phyloP scores from a whole-genome alignment of 1,140 invertebrate species.

The Halesus radiatus region DNA sequence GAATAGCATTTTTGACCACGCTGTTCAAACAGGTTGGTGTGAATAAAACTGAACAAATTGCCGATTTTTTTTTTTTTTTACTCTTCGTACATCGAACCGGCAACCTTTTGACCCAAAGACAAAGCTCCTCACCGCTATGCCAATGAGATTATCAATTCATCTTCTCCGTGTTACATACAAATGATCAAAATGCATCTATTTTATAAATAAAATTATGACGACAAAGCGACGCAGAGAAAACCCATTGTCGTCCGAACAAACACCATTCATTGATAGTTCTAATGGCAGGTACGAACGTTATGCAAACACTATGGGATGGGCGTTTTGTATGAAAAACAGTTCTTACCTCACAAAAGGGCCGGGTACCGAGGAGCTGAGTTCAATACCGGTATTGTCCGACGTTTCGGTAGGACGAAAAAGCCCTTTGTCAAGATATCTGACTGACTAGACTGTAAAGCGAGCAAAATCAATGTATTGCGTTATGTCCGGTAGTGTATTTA shows the following conservation, averaged over 20 bases:
- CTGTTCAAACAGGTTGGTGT: too few species aligned
- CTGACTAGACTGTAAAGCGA: background rate
- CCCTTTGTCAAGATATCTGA: conserved; percentile 6
- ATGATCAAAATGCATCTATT: background rate
- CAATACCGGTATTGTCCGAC: conserved; percentile 5
- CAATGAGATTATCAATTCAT: too few species aligned
- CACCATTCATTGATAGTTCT: background rate
- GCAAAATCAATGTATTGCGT: background rate
- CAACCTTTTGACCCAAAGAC: too few species aligned
- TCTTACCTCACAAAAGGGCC: background rate
- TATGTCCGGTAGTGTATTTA: background rate
- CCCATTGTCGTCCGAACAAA: conserved; percentile 6
- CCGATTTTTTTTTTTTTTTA: too few species aligned
- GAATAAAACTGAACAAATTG: too few species aligned
- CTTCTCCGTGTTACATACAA: too few species aligned
- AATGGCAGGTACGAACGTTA: conserved; percentile 6
- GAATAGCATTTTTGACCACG: too few species aligned
- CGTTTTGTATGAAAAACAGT: conserved; percentile 27
- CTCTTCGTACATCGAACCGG: too few species aligned
- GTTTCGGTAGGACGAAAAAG: conserved; percentile 4
- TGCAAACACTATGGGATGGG: conserved; percentile 22
- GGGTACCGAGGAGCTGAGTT: background rate
- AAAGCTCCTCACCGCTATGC: too few species aligned
- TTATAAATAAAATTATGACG: background rate
- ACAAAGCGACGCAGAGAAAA: background rate